These are phyloP conservation scores for Hystrix cristata DNA, from an alignment of 2,113 vertebrate species.

Conservation along the genomic window DNA sequence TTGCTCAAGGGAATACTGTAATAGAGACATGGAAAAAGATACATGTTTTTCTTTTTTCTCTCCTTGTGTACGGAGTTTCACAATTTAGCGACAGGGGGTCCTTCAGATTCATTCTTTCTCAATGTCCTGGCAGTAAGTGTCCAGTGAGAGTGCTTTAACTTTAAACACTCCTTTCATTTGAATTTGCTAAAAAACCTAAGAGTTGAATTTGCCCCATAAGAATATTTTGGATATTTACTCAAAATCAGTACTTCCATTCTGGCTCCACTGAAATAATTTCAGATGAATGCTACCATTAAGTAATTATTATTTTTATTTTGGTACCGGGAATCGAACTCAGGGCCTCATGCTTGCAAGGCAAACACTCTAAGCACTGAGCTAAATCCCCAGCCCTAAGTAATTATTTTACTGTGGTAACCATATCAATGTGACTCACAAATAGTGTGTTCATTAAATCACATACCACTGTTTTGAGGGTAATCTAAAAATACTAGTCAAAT, in stretches of 20 bases:
- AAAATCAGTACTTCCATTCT: neutral
- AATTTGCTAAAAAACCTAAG: constrained; percentile 31
- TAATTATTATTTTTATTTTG: neutral
- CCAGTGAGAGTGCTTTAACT: neutral
- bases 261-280: neutral
- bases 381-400: neutral
- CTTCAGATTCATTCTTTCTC: constrained; percentile 31
- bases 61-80: constrained; percentile 32
- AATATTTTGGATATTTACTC: constrained; percentile 44
- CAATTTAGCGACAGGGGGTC: constrained; percentile 48
- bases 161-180: constrained; percentile 27
- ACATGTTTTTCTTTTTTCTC: neutral
- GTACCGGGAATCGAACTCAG: too few relatives aligned
- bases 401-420: neutral
- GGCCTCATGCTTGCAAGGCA: too few relatives aligned
- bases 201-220: neutral
- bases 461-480: neutral
- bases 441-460: neutral
- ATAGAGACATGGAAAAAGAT: neutral
- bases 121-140: constrained; percentile 8
- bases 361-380: too few relatives aligned
- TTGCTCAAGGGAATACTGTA: constrained; percentile 49
- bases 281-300: neutral
- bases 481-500: neutral
- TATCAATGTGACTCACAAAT: too few relatives aligned